These are phyloP conservation scores for Nesoenas mayeri DNA, from an alignment of 2,113 vertebrate species.

Conservation along the genomic window DNA sequence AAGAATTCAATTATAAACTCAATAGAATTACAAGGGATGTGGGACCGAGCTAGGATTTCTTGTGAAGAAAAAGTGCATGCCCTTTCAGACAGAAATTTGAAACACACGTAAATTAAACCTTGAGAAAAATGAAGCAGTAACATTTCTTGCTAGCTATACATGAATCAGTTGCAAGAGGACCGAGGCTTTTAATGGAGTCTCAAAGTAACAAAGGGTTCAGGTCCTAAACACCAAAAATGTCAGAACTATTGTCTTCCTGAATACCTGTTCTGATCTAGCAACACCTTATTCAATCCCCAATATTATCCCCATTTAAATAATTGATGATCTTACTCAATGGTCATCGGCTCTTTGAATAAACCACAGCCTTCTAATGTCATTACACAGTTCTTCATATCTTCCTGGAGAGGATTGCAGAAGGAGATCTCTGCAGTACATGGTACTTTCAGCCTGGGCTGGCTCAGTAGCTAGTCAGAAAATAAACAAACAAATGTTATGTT, in stretches of 20 bases:
- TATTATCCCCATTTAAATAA: not conserved
- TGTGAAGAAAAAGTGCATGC: not conserved
- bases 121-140: not conserved
- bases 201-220: not conserved
- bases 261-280: not conserved
- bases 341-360: conserved; percentile 61
- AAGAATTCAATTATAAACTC: not conserved
- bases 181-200: not conserved
- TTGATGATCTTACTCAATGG: conserved; percentile 54
- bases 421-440: conserved; percentile 64
- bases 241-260: not conserved
- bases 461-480: conserved; percentile 41
- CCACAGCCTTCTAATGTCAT: conserved; percentile 64
- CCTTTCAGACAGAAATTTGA: not conserved
- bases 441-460: conserved; percentile 48
- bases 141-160: not conserved
- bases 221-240: not conserved
- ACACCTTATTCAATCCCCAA: not conserved
- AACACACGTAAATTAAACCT: not conserved
- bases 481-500: not conserved
- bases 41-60: not conserved
- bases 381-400: conserved; percentile 61
- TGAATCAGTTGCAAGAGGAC: not conserved
- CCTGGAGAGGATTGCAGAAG: conserved; percentile 66
- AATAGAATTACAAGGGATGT: not conserved